Evolutionary conservation across 2,888 invertebrate species (phyloP), one percentile per base, ranked within the genome.

Genomic region (Phragmatobia fuliginosa): DNA sequence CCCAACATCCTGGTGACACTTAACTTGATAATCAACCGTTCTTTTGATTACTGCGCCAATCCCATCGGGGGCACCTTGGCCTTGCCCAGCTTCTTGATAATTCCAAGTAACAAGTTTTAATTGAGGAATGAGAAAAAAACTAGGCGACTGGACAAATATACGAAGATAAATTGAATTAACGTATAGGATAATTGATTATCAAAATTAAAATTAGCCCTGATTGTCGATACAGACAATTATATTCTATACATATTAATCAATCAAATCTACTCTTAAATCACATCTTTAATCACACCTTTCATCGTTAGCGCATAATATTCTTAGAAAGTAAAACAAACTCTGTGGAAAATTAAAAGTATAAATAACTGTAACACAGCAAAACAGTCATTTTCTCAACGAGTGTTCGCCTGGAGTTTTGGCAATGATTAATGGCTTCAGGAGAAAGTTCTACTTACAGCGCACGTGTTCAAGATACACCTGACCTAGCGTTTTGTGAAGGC

Each of bases 401-500:
- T 77, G 79, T 81, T 80, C 72, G 67, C 70, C 67, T 74, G 71
- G 81, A 87, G 83, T 87, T 87, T 82, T 78, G 83, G 84, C 85
- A 85, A 87, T 91, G 91, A 90, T 90, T 87, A 88, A 91, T 90
- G 89, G 71, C 71, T 73, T 68, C 36, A 62, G 78, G 78, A 81
- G 82, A 85, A 82, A 82, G 71, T 82, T 83, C 74, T 72, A 77
- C 76, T 74, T 71, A 65, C 66, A 16, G 76, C 71, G 80, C 78
- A 79, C 80, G 81, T 79, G 75, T 76, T 74, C 59, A 66, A 71
- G 68, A 71, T 81, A 77, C 77, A 80, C 78, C 81, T 79, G 77
- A 68, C 79, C 75, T 77, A 16, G 59, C 63, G 52, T 75, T 77
- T 60, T 64, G 76, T 45, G 69, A 74, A 79, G 74, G 72, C 73